A percentile compares a stretch with the other conserved stretches of the same genome.
These are phyloP conservation scores for Caenorhabditis becei DNA, from an alignment of 2,888 invertebrate genomes.

Conservation along the genomic window DNA sequence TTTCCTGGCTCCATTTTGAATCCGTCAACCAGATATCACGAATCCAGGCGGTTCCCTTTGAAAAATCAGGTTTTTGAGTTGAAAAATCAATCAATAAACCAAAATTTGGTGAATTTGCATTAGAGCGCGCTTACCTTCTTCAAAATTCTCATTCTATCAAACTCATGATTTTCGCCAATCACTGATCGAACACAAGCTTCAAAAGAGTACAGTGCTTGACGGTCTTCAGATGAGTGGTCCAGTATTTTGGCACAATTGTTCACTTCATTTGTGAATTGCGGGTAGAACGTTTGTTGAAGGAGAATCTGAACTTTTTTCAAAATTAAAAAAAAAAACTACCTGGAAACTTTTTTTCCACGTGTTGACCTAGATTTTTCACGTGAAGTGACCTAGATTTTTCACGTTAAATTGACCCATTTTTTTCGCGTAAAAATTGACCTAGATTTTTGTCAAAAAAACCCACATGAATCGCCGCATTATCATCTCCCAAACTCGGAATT, in stretches of 20 bases:
- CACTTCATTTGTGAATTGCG: conserved; percentile 31
- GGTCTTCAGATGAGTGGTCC: conserved; percentile 51
- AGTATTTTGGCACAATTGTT: conserved; percentile 61
- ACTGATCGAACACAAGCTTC: conserved; percentile 71
- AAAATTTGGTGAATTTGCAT: neutral
- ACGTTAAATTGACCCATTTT: too few relatives aligned
- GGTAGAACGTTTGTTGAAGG: conserved; percentile 51
- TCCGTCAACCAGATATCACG: conserved; percentile 76
- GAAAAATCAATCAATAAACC: too few relatives aligned
- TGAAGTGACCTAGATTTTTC: too few relatives aligned
- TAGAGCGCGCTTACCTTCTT: conserved; percentile 41
- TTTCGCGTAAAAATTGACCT: too few relatives aligned
- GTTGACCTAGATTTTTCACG: too few relatives aligned
- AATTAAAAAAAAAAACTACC: too few relatives aligned
- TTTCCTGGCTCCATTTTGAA: conserved; percentile 66
- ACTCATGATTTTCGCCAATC: conserved; percentile 63
- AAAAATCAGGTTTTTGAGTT: too few relatives aligned
- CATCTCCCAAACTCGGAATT: conserved; percentile 43
- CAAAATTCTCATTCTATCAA: conserved; percentile 52
- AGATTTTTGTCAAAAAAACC: neutral
- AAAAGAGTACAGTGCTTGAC: conserved; percentile 49
- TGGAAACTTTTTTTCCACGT: too few relatives aligned
- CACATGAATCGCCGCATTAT: conserved; percentile 67
- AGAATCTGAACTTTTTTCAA: conserved; percentile 9
- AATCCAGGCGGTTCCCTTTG: conserved; percentile 70